Base-by-base conservation (phyloP, 2,888 invertebrate genomes). In the Mimachlamys varia region DNA sequence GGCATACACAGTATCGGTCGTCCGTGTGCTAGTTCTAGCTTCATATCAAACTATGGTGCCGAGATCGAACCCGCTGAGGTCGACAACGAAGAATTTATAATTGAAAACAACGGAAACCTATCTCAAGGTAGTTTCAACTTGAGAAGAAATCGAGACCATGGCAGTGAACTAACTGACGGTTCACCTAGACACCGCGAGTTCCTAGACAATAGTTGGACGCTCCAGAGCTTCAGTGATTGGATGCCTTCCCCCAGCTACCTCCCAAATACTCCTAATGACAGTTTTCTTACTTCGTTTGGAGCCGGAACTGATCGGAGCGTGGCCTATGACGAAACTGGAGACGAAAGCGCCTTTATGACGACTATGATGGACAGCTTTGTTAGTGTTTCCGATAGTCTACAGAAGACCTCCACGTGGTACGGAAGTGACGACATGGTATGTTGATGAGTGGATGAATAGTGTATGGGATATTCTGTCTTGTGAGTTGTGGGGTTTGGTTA, bases 401-500 rank as follows among this genome's bases (percentile, higher is more conserved):
- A 76, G 76, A 76, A 76, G 76, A 76, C 76, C 27, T 27, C 76
- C 76, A 76, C 76, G 76, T 76, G 76, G 76, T 76, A 76, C 76
- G 76, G 76, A 76, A 27, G 76, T 76, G 76, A 76, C 33, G 76
- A 76, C 76, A 33, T 76, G 76, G 76, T 76, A 76, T 7, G 76
- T 76, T 19, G 5, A 53, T 19, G 53, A 53, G 19, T 2, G 1
- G 19, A 53, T 53, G 53, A 53, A 2, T 53, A n/a, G n/a, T 53
- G 13, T 7, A 53, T 17, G 53, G 15, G 53, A 53, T 50, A 50
- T 50, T 50, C 15, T 15, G 7, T 50, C 7, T 12, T 7, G 7
- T 12, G 15, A 53, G 44, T 44, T 44, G 44, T 44, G 44, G 44
- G 44, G 44, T 44, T 44, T 3, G 44, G 44, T 5, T 44, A 44